These are phyloP conservation scores for Hirudinaria manillensis DNA, from an alignment of 2,888 invertebrate genomes.

Conservation along the genomic window DNA sequence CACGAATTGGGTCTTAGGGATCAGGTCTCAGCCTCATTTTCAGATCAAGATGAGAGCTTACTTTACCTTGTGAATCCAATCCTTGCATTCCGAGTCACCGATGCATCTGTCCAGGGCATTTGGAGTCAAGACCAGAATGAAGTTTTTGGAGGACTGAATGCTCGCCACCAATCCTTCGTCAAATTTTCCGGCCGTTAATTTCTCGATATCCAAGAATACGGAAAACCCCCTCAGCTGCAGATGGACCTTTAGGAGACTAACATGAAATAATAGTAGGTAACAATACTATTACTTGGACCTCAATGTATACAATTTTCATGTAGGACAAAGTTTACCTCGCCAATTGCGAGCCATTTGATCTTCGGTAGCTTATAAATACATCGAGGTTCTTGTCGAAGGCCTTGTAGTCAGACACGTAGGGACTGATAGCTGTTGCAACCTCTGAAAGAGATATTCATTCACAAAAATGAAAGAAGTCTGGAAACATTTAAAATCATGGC, in stretches of 20 bases:
- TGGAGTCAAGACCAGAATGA: constrained; percentile 88
- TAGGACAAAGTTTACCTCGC: constrained; percentile 60
- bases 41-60: neutral
- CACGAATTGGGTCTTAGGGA: constrained; percentile 5
- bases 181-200: constrained; percentile 95
- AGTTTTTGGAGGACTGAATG: constrained; percentile 91
- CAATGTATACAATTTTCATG: neutral
- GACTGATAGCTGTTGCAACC: constrained; percentile 32
- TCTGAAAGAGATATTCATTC: constrained; percentile 22
- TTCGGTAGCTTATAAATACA: constrained; percentile 93
- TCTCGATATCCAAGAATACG: constrained; percentile 95
- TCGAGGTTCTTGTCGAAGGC: constrained; percentile 61
- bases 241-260: constrained; percentile 77
- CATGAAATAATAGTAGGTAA: neutral
- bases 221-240: constrained; percentile 88
- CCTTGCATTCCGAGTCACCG: constrained; percentile 85
- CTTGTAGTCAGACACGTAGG: constrained; percentile 25
- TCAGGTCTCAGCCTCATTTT: neutral
- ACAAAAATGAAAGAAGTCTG: neutral
- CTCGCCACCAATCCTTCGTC: constrained; percentile 94
- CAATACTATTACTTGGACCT: neutral
- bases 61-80: constrained; percentile 94
- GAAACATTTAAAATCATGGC: neutral
- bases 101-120: constrained; percentile 88
- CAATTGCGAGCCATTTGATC: constrained; percentile 92